Evolutionary conservation across 64 coral and sea anemone species (phyloP).

Genomic region (Platygyra sinensis): DNA sequence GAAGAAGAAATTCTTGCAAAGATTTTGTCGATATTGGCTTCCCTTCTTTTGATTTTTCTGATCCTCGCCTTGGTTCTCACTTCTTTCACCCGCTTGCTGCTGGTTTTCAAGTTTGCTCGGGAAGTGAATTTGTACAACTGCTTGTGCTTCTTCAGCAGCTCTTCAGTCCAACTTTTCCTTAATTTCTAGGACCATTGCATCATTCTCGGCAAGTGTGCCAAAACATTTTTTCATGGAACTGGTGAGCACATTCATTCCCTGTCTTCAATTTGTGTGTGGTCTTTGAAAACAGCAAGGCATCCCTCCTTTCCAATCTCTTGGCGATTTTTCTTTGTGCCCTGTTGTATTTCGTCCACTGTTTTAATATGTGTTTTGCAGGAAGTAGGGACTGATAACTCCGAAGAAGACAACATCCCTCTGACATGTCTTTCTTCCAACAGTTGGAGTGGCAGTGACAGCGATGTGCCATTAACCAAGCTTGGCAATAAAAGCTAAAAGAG

Average conservation of each 20-base stretch:
- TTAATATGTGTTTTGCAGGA: background rate
- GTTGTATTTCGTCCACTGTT: conserved; percentile 7
- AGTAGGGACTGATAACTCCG: no score
- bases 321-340: background rate
- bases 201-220: background rate
- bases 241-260: background rate
- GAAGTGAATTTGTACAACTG: background rate
- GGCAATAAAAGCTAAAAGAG: no score
- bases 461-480: no score
- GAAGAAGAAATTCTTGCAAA: no score
- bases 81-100: conserved; percentile 19
- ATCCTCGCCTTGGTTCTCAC: conserved; percentile 8
- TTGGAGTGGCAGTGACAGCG: no score
- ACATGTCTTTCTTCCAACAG: no score
- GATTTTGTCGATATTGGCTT: no score
- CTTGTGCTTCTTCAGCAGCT: background rate
- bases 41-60: background rate
- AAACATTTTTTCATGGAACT: conserved; percentile 23
- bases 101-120: background rate
- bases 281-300: background rate
- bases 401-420: no score
- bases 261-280: conserved; percentile 1
- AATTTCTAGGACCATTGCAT: background rate
- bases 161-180: background rate
- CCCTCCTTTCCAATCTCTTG: background rate